These are phyloP conservation scores for Sakesphorus luctuosus DNA, from an alignment of 2,113 vertebrate genomes.

Conservation along the genomic window DNA sequence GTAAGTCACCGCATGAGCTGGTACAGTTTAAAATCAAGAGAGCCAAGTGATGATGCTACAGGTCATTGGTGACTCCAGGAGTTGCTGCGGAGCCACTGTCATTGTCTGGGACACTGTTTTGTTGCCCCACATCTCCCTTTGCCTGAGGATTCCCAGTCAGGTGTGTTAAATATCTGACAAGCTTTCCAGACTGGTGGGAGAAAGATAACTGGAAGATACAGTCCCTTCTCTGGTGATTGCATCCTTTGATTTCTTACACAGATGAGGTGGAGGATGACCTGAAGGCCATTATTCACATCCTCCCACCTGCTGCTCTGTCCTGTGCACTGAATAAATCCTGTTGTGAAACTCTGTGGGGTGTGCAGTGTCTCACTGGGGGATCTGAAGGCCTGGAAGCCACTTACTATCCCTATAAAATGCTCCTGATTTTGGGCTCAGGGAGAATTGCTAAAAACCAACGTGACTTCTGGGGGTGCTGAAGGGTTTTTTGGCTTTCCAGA, in stretches of 20 bases:
- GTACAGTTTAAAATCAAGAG: neutral
- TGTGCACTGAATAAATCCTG: conserved; percentile 62
- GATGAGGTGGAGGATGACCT: neutral
- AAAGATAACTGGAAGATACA: neutral
- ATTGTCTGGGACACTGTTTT: neutral
- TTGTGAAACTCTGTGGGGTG: neutral
- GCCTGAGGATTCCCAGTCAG: neutral
- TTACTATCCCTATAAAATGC: neutral
- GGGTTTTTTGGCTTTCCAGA: neutral
- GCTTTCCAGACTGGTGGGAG: neutral
- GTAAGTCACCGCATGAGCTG: fast-evolving
- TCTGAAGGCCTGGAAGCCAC: neutral
- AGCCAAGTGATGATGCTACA: neutral
- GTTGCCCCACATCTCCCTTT: neutral
- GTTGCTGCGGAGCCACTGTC: neutral
- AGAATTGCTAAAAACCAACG: neutral
- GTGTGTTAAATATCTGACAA: neutral
- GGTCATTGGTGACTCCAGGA: neutral
- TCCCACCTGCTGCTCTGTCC: neutral
- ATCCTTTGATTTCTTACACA: neutral
- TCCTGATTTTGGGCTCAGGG: neutral
- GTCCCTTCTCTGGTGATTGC: neutral
- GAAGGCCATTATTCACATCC: neutral
- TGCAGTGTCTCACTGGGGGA: neutral
- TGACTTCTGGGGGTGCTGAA: neutral